phyloP scores from a whole-genome alignment of 2,888 invertebrate species.

The Brachynemurus nebulosus region DNA sequence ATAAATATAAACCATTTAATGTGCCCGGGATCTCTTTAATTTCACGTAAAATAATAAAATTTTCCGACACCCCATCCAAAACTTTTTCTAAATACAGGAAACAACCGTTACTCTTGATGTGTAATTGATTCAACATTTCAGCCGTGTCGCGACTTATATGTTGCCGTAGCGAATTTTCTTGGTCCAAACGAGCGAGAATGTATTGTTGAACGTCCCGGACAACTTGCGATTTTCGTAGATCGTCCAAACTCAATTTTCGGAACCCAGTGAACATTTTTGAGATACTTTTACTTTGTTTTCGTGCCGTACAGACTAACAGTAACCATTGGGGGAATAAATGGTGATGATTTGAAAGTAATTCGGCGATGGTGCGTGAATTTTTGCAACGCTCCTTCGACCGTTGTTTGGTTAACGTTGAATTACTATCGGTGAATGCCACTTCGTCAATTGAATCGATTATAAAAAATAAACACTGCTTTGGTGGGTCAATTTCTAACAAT shows the following conservation, averaged over 20 bases:
- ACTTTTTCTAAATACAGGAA: constrained; percentile 77
- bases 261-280: constrained; percentile 75
- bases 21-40: constrained; percentile 92
- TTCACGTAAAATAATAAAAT: constrained; percentile 80
- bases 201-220: constrained; percentile 93
- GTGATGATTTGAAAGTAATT: constrained; percentile 76
- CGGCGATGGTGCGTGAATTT: constrained; percentile 56
- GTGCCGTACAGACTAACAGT: constrained; percentile 74
- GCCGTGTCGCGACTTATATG: constrained; percentile 86
- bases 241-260: constrained; percentile 83
- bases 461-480: constrained; percentile 70
- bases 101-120: constrained; percentile 93
- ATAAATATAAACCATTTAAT: constrained; percentile 84
- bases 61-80: constrained; percentile 83
- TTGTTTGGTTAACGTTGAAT: constrained; percentile 39
- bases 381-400: constrained; percentile 33
- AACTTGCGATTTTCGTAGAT: constrained; percentile 76
- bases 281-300: constrained; percentile 71
- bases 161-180: constrained; percentile 74
- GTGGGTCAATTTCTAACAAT: constrained; percentile 70
- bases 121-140: constrained; percentile 84
- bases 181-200: constrained; percentile 77
- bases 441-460: constrained; percentile 91
- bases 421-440: constrained; percentile 39
- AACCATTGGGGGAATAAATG: constrained; percentile 89